These are phyloP conservation scores for Sarcoramphus papa DNA, from an alignment of 2,797 vertebrate genomes.

Conservation along the genomic window DNA sequence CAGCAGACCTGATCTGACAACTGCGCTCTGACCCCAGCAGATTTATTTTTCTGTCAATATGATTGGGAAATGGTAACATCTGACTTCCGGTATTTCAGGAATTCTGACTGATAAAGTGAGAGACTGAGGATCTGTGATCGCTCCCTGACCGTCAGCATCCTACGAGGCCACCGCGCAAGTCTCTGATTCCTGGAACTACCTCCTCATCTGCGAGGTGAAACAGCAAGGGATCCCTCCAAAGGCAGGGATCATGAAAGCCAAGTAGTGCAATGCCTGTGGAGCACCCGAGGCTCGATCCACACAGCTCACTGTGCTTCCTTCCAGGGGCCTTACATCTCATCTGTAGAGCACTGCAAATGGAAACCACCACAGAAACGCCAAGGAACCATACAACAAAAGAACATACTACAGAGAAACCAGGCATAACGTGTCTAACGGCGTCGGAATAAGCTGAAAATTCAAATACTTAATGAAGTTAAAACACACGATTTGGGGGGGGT, in stretches of 20 bases:
- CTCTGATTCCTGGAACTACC: not conserved
- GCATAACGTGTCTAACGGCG: accelerated
- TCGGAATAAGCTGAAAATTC: not conserved
- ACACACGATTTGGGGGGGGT: accelerated
- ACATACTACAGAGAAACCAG: not conserved
- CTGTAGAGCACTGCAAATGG: not conserved
- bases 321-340: not conserved
- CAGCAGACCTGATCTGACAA: not conserved
- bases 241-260: not conserved
- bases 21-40: not conserved
- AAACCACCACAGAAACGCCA: not conserved
- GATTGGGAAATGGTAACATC: not conserved
- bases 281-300: not conserved
- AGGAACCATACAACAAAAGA: not conserved
- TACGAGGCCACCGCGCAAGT: too few species aligned
- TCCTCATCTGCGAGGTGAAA: not conserved
- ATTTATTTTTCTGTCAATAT: not conserved
- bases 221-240: not conserved
- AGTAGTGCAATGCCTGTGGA: not conserved
- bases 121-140: not conserved
- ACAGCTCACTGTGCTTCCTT: not conserved
- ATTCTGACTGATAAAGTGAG: not conserved
- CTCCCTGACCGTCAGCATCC: not conserved
- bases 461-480: not conserved
- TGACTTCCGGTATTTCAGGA: not conserved